Base-by-base conservation (phyloP, 2,113 vertebrate species). In the Odocoileus virginianus region DNA sequence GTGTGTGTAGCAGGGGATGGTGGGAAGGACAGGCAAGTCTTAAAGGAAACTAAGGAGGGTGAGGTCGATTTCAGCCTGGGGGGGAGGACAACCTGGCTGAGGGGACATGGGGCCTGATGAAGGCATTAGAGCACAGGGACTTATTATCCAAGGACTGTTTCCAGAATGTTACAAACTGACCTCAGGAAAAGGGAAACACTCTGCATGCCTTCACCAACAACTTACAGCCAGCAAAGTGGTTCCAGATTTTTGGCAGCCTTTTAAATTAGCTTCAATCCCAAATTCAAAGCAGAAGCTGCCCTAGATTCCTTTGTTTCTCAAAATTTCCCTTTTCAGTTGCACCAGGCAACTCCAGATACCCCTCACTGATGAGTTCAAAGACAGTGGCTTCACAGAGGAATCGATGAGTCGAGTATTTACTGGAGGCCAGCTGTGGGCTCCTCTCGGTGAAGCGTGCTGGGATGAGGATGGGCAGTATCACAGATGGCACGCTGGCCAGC, bases 181-280 rank as follows among this genome's bases (percentile, higher is more conserved):
- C 95, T 83, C 50, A 27, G 94, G 95, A 52, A 94, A 92, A 94
- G 87, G 78, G 91, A 97, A 96, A 91, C 88, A 91, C 7, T 43
- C 71, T 91, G 91, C 10, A 11, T 90, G 89, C 89, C 93, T 94
- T 95, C 95, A 90, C 87, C 88, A 84, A 74, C 43, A 81, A 71
- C 74, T 67, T 93, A 57, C 92, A 97, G 89, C 92, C 87, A 89
- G 64, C 95, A 96, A 95, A 96, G 92, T 78, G 54, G 61, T 96
- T 97, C 94, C 97, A 98, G 97, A 97, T 89, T 97, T 93, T 91
- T 97, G 97, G 96, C 97, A 96, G 58, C 27, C 25, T 90, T 94
- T 96, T 54, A 52, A 60, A 84, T 89, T 86, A 82, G 84, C 55
- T 85, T 93, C 16, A 64, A 71, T 78, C 87, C 79, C 58, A 95